Percentiles rank a stretch among this genome's conserved stretches.
Evolutionary conservation across 2,113 vertebrate species (phyloP).

Genomic region (Echinops telfairi): DNA sequence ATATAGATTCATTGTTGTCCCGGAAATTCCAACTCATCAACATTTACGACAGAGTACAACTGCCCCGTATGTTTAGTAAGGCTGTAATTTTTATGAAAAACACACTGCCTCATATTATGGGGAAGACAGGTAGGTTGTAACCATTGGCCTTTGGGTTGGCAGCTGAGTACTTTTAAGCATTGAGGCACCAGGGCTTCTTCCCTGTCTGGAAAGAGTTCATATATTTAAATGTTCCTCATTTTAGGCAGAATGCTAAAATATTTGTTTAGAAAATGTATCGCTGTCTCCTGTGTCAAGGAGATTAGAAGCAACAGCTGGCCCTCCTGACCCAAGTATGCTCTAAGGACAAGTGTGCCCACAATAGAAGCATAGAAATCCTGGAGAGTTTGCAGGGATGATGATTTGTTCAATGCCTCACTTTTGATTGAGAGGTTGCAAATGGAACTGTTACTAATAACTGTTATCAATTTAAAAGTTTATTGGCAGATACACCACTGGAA

Average conservation of each 20-base stretch:
- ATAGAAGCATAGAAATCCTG: conserved; percentile 2
- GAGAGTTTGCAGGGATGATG: not conserved
- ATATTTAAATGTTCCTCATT: not conserved
- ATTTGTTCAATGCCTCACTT: not conserved
- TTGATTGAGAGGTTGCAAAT: conserved; percentile 51
- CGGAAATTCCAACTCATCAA: too few relatives aligned
- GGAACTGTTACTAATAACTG: not conserved
- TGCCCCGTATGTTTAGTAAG: too few relatives aligned
- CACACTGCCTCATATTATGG: too few relatives aligned
- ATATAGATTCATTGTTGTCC: too few relatives aligned
- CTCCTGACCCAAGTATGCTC: not conserved
- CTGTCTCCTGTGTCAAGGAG: too few relatives aligned
- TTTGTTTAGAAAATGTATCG: not conserved
- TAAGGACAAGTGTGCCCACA: not conserved
- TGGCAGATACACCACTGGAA: conserved; percentile 11
- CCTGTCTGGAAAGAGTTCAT: not conserved
- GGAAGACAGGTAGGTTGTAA: too few relatives aligned
- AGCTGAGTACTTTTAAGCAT: too few relatives aligned
- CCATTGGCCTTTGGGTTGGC: too few relatives aligned
- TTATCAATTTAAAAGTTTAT: conserved; percentile 24
- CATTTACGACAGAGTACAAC: too few relatives aligned
- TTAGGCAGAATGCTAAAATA: not conserved
- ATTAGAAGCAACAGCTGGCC: not conserved
- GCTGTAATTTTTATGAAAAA: too few relatives aligned
- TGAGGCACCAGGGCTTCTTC: too few relatives aligned